These are phyloP conservation scores for Rhodophaea formosa DNA, from an alignment of 2,888 invertebrate species.

Conservation along the genomic window DNA sequence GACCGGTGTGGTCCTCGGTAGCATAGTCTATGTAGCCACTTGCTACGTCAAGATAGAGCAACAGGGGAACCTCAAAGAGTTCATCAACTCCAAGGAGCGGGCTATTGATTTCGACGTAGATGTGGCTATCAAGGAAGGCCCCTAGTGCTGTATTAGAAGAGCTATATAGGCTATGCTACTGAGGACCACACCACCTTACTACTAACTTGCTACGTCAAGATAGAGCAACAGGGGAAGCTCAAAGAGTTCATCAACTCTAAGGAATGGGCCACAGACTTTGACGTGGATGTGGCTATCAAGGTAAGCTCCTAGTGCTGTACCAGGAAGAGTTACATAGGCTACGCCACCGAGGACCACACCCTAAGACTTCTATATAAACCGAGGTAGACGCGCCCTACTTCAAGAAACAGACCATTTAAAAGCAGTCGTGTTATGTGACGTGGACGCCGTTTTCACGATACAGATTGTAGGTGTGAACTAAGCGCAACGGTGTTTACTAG, in stretches of 20 bases:
- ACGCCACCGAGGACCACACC: slow-evolving; percentile 94
- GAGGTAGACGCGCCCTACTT: too few relatives aligned
- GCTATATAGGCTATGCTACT: slow-evolving; percentile 88
- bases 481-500: too few relatives aligned
- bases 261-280: slow-evolving; percentile 91
- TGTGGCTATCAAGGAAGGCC: too few relatives aligned
- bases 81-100: too few relatives aligned
- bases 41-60: too few relatives aligned
- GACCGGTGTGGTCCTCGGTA: slow-evolving; percentile 94
- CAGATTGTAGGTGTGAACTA: too few relatives aligned
- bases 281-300: slow-evolving; percentile 95
- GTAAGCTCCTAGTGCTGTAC: slow-evolving; percentile 90
- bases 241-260: slow-evolving; percentile 86
- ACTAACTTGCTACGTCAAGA: slow-evolving; percentile 95
- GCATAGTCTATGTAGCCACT: slow-evolving; percentile 88
- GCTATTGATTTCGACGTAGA: too few relatives aligned
- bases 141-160: slow-evolving; percentile 94
- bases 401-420: too few relatives aligned
- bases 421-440: slow-evolving; percentile 96
- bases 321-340: slow-evolving; percentile 92
- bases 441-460: too few relatives aligned
- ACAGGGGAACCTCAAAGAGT: too few relatives aligned
- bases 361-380: too few relatives aligned
- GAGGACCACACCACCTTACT: slow-evolving; percentile 94
- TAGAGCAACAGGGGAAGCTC: slow-evolving; percentile 87